phyloP scores from a whole-genome alignment of 2,113 vertebrate species.

The Zonotrichia leucophrys region DNA sequence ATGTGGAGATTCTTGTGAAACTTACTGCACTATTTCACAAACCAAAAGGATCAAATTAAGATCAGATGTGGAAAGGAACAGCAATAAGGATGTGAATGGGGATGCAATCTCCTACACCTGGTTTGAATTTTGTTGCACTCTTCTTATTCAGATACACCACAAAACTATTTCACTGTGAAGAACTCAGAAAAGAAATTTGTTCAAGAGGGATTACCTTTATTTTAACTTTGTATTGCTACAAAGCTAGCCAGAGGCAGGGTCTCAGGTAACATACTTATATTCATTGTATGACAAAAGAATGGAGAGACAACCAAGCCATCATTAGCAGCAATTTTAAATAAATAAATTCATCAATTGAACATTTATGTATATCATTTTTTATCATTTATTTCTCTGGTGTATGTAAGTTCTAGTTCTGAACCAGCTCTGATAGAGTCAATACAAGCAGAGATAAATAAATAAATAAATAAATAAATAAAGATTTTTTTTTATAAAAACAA shows the following conservation, averaged over 20 bases:
- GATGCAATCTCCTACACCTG: neutral
- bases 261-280: neutral
- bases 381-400: neutral
- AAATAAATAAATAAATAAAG: neutral
- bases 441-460: neutral
- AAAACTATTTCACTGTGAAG: neutral
- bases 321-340: neutral
- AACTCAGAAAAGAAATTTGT: neutral
- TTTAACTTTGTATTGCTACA: neutral
- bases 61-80: slow-evolving; percentile 20
- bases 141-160: neutral
- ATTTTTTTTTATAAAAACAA: neutral
- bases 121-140: slow-evolving; percentile 33
- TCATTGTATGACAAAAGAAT: neutral
- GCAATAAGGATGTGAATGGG: neutral
- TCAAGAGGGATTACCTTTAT: neutral
- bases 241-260: neutral
- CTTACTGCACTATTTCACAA: neutral
- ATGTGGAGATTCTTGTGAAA: neutral
- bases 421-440: neutral
- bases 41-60: neutral
- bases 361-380: no score
- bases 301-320: neutral
- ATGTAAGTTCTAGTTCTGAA: neutral
- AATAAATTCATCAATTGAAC: neutral